These are phyloP conservation scores for Onychomys torridus DNA, from an alignment of 2,797 vertebrate genomes.

Conservation along the genomic window DNA sequence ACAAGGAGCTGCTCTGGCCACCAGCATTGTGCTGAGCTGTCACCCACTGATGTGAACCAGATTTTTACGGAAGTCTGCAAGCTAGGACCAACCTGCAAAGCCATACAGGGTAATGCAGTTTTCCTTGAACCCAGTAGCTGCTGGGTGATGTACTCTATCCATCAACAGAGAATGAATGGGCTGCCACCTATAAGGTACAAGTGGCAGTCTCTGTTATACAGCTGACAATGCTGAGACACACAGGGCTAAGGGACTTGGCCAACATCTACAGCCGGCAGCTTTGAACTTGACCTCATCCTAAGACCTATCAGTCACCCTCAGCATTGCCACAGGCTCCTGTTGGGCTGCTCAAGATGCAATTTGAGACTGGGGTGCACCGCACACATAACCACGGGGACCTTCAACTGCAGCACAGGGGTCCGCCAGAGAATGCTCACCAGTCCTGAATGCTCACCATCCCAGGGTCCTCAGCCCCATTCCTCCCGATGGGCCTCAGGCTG, in stretches of 20 bases:
- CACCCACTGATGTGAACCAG: neutral
- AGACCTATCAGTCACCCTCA: neutral
- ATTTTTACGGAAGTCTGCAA: neutral
- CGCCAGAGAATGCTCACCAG: no score
- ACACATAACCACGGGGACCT: neutral
- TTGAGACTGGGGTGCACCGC: neutral
- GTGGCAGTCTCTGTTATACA: neutral
- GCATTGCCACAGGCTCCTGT: neutral
- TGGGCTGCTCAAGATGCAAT: rapidly evolving
- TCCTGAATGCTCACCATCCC: neutral
- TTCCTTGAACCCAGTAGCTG: neutral
- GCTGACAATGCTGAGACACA: neutral
- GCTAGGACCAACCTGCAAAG: no score
- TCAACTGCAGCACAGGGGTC: neutral
- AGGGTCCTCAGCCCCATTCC: neutral
- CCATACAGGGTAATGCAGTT: rapidly evolving
- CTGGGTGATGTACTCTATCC: no score
- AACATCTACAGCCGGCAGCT: neutral
- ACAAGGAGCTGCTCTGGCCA: neutral
- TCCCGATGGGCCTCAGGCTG: neutral
- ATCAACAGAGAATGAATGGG: neutral
- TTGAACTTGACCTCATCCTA: neutral
- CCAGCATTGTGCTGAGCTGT: neutral
- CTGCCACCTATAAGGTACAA: rapidly evolving
- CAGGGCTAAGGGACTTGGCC: neutral